Conservation (phyloP, 2,113 vertebrate species). For the Dicerorhinus sumatrensis region DNA sequence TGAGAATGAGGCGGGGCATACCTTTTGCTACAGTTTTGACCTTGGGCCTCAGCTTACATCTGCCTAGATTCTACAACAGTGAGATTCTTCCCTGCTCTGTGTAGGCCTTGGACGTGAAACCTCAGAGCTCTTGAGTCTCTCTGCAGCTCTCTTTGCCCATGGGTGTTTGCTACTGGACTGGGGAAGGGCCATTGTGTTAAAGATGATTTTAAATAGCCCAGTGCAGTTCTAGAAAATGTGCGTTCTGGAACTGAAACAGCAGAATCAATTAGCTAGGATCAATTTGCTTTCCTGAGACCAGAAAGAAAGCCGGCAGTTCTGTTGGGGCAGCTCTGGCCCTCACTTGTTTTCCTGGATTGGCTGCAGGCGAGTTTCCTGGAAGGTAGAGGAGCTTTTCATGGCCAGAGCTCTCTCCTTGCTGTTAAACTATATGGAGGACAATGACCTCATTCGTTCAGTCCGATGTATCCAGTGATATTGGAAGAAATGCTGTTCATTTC, state of each 20-base stretch:
- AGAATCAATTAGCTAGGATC: neutral
- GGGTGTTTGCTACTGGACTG: neutral
- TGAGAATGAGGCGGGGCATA: neutral
- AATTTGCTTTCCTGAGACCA: neutral
- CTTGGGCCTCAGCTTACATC: neutral
- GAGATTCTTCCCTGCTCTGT: neutral
- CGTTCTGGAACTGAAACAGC: neutral
- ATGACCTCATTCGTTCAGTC: neutral
- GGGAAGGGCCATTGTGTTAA: neutral
- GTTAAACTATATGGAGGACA: neutral
- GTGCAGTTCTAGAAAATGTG: neutral
- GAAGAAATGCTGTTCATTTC: neutral
- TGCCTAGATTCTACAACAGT: neutral
- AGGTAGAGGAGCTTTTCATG: accelerated
- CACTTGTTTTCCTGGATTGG: neutral
- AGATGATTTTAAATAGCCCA: neutral
- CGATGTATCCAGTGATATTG: neutral
- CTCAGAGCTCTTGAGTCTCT: neutral
- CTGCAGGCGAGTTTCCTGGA: neutral
- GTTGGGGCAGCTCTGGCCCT: accelerated
- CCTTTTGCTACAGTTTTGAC: neutral
- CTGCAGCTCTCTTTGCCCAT: neutral
- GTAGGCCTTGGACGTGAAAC: neutral
- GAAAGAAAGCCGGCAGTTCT: neutral
- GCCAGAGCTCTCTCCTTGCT: neutral